Conservation (phyloP, 2,888 invertebrate genomes). For the Chloroclysta siterata region DNA sequence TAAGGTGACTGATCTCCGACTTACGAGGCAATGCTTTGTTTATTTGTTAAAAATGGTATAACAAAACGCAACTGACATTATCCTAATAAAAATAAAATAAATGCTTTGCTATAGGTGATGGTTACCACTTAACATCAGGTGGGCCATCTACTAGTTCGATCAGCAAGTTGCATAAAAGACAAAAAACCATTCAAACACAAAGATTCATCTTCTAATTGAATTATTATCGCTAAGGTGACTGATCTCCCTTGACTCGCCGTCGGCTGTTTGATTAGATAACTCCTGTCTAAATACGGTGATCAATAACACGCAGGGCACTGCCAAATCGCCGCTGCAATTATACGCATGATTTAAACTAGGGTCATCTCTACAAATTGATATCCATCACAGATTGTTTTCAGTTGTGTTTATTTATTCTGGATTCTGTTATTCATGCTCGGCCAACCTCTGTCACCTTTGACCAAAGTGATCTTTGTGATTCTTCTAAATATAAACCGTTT, state of each 20-base stretch:
- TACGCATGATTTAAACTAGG: slow-evolving; percentile 17
- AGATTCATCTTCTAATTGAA: slow-evolving; percentile 7
- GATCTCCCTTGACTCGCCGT: slow-evolving; percentile 29
- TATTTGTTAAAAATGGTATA: too few species aligned
- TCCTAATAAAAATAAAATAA: too few species aligned
- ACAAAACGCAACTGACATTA: too few species aligned
- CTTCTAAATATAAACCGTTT: too few species aligned
- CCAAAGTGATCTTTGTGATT: too few species aligned
- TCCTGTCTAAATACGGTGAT: slow-evolving; percentile 12
- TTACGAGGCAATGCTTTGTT: too few species aligned
- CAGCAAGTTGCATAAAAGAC: too few species aligned
- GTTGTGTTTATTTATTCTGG: too few species aligned
- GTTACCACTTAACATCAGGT: too few species aligned
- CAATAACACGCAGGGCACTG: slow-evolving; percentile 24
- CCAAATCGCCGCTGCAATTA: slow-evolving; percentile 25
- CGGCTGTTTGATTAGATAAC: slow-evolving; percentile 21
- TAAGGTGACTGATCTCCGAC: slow-evolving; percentile 25
- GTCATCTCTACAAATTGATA: slow-evolving; percentile 12
- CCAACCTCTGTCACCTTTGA: too few species aligned
- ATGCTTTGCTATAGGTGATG: not conserved
- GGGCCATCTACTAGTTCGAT: too few species aligned
- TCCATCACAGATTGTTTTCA: not conserved
- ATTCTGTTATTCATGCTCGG: too few species aligned
- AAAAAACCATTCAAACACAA: not conserved
- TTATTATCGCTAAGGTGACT: slow-evolving; percentile 19